Evolutionary conservation across 2,797 vertebrate species (phyloP).

Genomic region (Enteromius trimaculatus): DNA sequence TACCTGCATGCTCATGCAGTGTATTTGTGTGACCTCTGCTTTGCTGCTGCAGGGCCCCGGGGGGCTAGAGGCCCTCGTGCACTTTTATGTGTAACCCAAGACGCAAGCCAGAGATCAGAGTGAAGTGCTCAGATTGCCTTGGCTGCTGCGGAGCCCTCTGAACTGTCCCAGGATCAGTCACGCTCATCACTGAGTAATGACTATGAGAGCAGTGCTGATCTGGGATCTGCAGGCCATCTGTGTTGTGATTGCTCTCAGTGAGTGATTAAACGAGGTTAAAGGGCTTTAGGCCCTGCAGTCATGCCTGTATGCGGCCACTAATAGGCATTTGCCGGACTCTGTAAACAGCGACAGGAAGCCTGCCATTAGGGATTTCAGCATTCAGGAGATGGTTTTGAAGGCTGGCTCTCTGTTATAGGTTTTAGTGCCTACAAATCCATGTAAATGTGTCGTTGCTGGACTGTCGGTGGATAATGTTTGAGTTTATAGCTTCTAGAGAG

Average conservation of each 20-base stretch:
- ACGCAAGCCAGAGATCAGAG: constrained; percentile 6
- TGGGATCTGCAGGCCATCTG: neutral
- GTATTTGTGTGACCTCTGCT: neutral
- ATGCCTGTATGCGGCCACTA: constrained; percentile 40
- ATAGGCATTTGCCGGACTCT: constrained; percentile 43
- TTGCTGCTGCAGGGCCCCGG: constrained; percentile 12
- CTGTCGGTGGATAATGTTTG: neutral
- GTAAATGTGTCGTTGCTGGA: neutral
- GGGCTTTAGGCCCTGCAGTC: constrained; percentile 3
- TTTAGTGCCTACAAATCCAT: no score
- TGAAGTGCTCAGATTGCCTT: constrained; percentile 29
- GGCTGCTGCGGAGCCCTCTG: constrained; percentile 22
- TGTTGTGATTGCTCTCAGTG: constrained; percentile 27
- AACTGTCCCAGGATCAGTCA: constrained; percentile 39
- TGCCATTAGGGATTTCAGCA: constrained; percentile 27
- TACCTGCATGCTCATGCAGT: neutral
- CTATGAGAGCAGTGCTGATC: neutral
- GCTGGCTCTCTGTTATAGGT: no score
- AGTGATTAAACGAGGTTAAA: constrained; percentile 27
- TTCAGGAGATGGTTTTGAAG: neutral
- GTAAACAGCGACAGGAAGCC: constrained; percentile 36
- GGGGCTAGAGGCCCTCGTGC: neutral
- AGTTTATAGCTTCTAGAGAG: neutral
- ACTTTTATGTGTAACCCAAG: constrained; percentile 44
- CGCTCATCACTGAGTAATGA: constrained; percentile 11